A percentile compares a stretch with the other conserved stretches of the same genome.
These are phyloP conservation scores for Atta colombica DNA, from an alignment of 1,140 invertebrate species.

Conservation along the genomic window DNA sequence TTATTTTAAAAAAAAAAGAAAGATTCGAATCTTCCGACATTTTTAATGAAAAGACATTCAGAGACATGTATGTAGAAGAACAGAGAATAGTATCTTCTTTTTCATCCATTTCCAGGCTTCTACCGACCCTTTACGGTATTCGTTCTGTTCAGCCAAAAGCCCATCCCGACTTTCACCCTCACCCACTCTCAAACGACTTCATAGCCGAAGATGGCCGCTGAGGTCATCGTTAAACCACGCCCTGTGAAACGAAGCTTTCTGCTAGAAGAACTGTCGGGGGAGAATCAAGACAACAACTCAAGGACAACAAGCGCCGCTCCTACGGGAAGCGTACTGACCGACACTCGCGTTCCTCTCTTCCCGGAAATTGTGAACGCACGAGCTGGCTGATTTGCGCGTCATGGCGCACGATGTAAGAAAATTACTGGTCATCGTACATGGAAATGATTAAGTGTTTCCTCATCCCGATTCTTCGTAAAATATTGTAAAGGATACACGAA, in stretches of 20 bases:
- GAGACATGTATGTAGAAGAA: neutral
- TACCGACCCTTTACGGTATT: conserved; percentile 27
- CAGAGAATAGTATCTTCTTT: conserved; percentile 8
- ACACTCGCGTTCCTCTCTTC: conserved; percentile 60
- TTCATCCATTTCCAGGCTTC: conserved; percentile 1
- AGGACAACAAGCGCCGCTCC: conserved; percentile 68
- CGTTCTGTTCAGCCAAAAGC: conserved; percentile 60
- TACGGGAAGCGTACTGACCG: conserved; percentile 25
- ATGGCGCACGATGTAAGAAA: conserved; percentile 34
- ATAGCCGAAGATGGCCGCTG: conserved; percentile 81
- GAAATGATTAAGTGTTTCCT: conserved; percentile 51
- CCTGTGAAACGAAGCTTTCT: conserved; percentile 75
- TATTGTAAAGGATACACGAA: neutral
- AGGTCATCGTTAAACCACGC: conserved; percentile 83
- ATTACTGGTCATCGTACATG: conserved; percentile 50
- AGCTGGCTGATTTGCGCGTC: neutral
- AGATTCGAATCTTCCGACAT: neutral
- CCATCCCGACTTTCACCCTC: conserved; percentile 74
- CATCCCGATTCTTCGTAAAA: conserved; percentile 7
- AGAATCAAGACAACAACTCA: conserved; percentile 78
- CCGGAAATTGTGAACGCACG: conserved; percentile 67
- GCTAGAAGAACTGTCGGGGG: conserved; percentile 51
- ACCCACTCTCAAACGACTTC: conserved; percentile 65
- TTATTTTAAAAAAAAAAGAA: neutral
- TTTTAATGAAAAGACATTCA: conserved; percentile 9